phyloP scores from a whole-genome alignment of 2,797 vertebrate species.

The Botia almorhae region DNA sequence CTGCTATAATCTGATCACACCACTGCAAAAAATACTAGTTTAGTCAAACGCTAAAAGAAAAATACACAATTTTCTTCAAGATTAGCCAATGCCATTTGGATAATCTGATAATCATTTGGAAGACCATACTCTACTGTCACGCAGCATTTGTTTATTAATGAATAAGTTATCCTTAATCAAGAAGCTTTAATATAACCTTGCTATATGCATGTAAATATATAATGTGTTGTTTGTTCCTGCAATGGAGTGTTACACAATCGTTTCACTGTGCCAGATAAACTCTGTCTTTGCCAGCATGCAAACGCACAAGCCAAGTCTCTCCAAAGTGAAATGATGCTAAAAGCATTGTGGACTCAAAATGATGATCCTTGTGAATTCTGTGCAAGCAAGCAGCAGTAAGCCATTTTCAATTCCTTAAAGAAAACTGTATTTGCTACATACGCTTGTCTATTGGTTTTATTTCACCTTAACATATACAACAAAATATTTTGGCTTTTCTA shows the following conservation, averaged over 20 bases:
- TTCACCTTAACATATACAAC: slow-evolving; percentile 11
- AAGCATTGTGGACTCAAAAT: slow-evolving; percentile 30
- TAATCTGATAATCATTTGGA: background rate
- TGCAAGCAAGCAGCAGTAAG: slow-evolving; percentile 35
- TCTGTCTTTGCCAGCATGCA: background rate
- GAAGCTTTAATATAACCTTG: background rate
- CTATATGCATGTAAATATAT: background rate
- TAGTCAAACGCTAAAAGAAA: background rate
- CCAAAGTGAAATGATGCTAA: slow-evolving; percentile 17
- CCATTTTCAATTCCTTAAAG: slow-evolving; percentile 50
- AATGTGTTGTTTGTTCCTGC: background rate
- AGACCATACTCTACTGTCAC: background rate
- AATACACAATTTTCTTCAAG: background rate
- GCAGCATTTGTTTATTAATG: background rate
- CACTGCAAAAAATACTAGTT: background rate
- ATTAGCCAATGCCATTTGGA: background rate
- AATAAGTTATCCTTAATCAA: background rate
- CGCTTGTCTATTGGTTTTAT: slow-evolving; percentile 34
- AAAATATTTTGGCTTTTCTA: background rate
- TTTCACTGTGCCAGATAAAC: background rate
- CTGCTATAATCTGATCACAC: slow-evolving; percentile 14
- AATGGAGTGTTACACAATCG: background rate
- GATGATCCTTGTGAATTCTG: slow-evolving; percentile 6
- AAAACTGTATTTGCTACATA: slow-evolving; percentile 22
- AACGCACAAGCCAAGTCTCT: background rate